phyloP scores from a whole-genome alignment of 1,140 invertebrate genomes.

The Calephelis nemesis region DNA sequence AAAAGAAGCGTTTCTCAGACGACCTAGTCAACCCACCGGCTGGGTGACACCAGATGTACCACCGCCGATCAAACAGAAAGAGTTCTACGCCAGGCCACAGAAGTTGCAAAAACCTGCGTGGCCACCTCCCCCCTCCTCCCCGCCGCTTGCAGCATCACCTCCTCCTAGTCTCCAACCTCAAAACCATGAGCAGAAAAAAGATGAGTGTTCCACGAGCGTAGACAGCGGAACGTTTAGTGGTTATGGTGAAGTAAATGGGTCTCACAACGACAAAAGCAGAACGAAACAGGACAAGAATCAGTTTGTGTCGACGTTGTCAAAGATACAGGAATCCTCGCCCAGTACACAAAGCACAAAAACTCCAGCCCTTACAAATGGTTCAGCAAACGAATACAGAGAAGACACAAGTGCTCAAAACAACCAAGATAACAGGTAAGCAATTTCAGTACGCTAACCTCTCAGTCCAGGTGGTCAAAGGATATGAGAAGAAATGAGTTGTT shows the following conservation, averaged over 20 bases:
- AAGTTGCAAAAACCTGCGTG: conserved; percentile 86
- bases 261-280: conserved; percentile 56
- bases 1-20: conserved; percentile 91
- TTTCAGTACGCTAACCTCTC: not conserved
- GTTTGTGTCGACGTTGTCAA: conserved; percentile 81
- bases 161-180: conserved; percentile 42
- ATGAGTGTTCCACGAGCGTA: conserved; percentile 67
- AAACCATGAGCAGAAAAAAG: conserved; percentile 52
- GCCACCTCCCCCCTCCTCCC: conserved; percentile 81
- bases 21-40: conserved; percentile 84
- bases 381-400: conserved; percentile 50
- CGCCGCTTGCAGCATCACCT: conserved; percentile 57
- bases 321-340: conserved; percentile 82
- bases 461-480: too few relatives aligned
- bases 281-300: conserved; percentile 75
- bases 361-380: conserved; percentile 60
- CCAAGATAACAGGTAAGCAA: conserved; percentile 69
- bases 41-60: conserved; percentile 75
- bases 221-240: conserved; percentile 70
- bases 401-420: conserved; percentile 44
- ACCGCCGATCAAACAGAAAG: conserved; percentile 81
- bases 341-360: conserved; percentile 66
- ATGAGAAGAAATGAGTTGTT: too few relatives aligned
- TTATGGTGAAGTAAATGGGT: conserved; percentile 68
- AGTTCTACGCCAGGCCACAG: conserved; percentile 88